Base-by-base conservation (phyloP, 1,140 invertebrate species). In the Pinna nobilis region DNA sequence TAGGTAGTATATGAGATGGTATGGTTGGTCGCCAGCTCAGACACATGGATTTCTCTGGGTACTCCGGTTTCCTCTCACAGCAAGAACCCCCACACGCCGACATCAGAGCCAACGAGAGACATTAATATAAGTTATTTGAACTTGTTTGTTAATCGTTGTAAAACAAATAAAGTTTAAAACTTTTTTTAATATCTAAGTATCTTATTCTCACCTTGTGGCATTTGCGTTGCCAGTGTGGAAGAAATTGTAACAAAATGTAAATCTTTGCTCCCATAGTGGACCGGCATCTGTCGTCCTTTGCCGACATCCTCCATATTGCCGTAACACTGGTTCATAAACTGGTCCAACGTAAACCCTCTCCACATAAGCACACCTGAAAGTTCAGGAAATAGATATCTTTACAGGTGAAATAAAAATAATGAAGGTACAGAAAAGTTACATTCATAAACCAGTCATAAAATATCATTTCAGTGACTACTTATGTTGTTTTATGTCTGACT, bases 301-400 rank as follows among this genome's bases (percentile, higher is more conserved):
- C 94, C 95, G n/a, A 90, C 74, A 88, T 99, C 98, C 47, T 94
- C 92, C 50, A 87, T 86, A 90, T 99, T 99, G 28, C 97, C 97
- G 86, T 98, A 99, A 85, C 98, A 99, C 87, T 99, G 98, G 90
- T 98, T 94, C 88, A 99, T 94, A 79, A 98, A 95, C 80, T 97
- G 91, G n/a, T 93, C 91, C 2, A 98, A 88, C 0, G 93, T 92
- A 85, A 95, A 96, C 0, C 97, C 98, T 81, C 98, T 91, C 92
- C 95, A 98, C 78, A 99, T 90, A 20, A 99, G 87, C 4, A 99
- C 96, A 49, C 94, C 94, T 93, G 79, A 55, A 79, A 69, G 15
- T 35, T 15, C 78, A 44, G n/a, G n/a, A n/a, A n/a, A n/a, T n/a
- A n/a, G n/a, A n/a, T n/a, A n/a, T n/a, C n/a, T n/a, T n/a, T n/a